Percentiles rank a stretch among this genome's conserved stretches.
These are phyloP conservation scores for Poeciliopsis paucimaculata DNA, from an alignment of 2,797 vertebrate species.

Conservation along the genomic window DNA sequence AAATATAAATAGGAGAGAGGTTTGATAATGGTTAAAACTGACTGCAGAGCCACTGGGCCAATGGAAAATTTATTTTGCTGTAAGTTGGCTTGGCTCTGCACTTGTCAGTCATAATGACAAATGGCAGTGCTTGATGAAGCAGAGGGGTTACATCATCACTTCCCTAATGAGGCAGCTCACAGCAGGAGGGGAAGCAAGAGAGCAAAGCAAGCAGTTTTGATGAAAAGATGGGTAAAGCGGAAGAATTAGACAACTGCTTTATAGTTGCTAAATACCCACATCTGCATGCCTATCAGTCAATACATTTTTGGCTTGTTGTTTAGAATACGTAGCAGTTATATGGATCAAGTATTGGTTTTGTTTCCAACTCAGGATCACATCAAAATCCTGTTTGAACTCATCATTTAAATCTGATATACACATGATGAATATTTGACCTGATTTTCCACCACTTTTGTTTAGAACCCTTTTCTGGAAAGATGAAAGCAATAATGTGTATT, in stretches of 20 bases:
- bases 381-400: slow-evolving; percentile 24
- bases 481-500: slow-evolving; percentile 12
- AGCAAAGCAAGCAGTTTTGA: slow-evolving; percentile 47
- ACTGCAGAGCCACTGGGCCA: slow-evolving; percentile 18
- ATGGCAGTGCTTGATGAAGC: slow-evolving; percentile 71
- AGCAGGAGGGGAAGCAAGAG: slow-evolving; percentile 66
- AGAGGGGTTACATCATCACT: slow-evolving; percentile 75
- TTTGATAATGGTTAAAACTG: slow-evolving; percentile 19
- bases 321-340: slow-evolving; percentile 33
- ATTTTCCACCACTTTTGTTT: slow-evolving; percentile 16
- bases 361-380: slow-evolving; percentile 30
- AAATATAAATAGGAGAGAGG: slow-evolving; percentile 11
- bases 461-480: slow-evolving; percentile 27
- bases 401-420: slow-evolving; percentile 12
- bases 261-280: slow-evolving; percentile 55
- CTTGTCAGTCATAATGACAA: slow-evolving; percentile 79
- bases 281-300: slow-evolving; percentile 44
- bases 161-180: slow-evolving; percentile 76
- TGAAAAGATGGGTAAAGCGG: slow-evolving; percentile 49
- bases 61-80: slow-evolving; percentile 41
- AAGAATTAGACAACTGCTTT: slow-evolving; percentile 40
- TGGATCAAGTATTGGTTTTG: slow-evolving; percentile 20
- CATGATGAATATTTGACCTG: slow-evolving; percentile 25
- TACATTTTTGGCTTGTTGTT: slow-evolving; percentile 29
- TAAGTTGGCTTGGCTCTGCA: slow-evolving; percentile 54